phyloP scores from a whole-genome alignment of 1,140 invertebrate species.

The Drosophila micromelanica region DNA sequence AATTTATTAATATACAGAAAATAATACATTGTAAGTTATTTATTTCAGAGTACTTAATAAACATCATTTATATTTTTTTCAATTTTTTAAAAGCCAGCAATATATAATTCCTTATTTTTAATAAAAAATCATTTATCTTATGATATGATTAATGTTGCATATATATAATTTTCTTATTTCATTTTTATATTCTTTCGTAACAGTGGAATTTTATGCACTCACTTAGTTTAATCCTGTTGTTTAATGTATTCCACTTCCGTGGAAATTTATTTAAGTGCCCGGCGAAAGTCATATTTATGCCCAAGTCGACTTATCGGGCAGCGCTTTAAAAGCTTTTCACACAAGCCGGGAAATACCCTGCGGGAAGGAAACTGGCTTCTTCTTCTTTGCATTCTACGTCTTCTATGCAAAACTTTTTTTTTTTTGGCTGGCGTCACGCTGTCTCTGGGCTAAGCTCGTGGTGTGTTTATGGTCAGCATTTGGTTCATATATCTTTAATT shows the following conservation, averaged over 20 bases:
- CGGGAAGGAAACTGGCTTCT: conserved; percentile 34
- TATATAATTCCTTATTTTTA: too few species aligned
- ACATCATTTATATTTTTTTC: too few species aligned
- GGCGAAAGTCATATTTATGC: conserved; percentile 60
- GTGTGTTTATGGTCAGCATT: conserved; percentile 44
- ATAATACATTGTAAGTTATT: not conserved
- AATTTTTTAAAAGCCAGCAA: too few species aligned
- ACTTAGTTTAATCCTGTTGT: conserved; percentile 64
- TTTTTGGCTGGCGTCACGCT: conserved; percentile 70
- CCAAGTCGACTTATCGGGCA: conserved; percentile 33
- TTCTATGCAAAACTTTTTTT: conserved; percentile 52
- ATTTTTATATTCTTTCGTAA: not conserved
- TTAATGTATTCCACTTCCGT: conserved; percentile 61
- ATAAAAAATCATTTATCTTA: too few species aligned
- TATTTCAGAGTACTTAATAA: too few species aligned
- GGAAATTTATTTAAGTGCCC: conserved; percentile 26
- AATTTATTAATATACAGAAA: too few species aligned
- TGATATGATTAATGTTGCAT: conserved; percentile 18
- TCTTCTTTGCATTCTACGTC: too few species aligned
- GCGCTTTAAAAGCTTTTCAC: too few species aligned
- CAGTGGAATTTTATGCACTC: conserved; percentile 29
- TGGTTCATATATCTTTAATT: conserved; percentile 78
- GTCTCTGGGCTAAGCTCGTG: conserved; percentile 7
- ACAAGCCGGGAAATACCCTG: conserved; percentile 5
- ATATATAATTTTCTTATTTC: conserved; percentile 9